Base-by-base conservation (phyloP, 2,797 vertebrate genomes). In the Sebastes oblongus region DNA sequence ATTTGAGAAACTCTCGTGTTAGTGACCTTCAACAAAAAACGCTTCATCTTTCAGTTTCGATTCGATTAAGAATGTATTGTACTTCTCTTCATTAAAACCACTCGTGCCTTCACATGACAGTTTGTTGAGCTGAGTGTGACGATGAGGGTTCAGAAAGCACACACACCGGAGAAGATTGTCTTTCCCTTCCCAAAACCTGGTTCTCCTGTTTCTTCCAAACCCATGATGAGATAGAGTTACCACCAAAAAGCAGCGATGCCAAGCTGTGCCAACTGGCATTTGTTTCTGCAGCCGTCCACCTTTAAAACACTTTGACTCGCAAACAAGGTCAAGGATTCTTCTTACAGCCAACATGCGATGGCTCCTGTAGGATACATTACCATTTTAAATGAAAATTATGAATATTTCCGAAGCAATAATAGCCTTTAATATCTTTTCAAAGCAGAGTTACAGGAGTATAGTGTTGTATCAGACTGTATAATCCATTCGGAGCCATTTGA, bases 211-310 rank as follows among this genome's bases (percentile, higher is more conserved):
- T 88, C 90, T 76, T 75, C 6, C 24, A 68, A 84, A 77, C 78
- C 78, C 62, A 75, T 42, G 79, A 61, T 85, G 77, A 86, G 88
- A 90, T 91, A 72, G 60, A 76, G 85, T 92, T 93, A 77, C 90
- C 81, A 78, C 84, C 85, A 84, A 88, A 91, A 89, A 75, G 72
- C 66, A 72, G 36, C 6, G 2, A 24, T 69, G 80, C 84, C 77
- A 58, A 32, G 58, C 56, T 4, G 73, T 86, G 89, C 91, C 91
- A 89, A 77, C 60, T 85, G 86, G 86, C 80, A 81, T 52, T 52
- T 4, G 46, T 74, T 88, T 81, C 59, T 88, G 79, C 76, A 82
- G 84, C 76, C 64, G 2, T 73, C 32, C 72, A 64, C 79, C 77
- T 86, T 81, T 76, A 75, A 86, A 84, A 72, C 68, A 69, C 20